Conservation (phyloP, 2,888 invertebrate species). For the Stenodema calcarata region DNA sequence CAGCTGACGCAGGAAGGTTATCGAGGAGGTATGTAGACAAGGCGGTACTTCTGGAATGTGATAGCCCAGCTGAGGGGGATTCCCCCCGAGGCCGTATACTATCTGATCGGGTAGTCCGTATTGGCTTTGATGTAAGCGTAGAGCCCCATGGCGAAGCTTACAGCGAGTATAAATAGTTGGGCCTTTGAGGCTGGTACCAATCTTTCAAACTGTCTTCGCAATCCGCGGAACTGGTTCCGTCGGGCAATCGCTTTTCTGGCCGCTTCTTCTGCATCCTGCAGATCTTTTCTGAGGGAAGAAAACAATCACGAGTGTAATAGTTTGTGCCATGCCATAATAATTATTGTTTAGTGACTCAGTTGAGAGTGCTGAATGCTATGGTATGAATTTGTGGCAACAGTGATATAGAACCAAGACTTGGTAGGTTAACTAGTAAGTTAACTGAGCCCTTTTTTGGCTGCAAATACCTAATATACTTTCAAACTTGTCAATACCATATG, state of each 20-base stretch:
- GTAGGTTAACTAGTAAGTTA: no score
- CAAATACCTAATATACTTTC: no score
- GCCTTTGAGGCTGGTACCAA: slow-evolving; percentile 52
- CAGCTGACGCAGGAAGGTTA: background rate
- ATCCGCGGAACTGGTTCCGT: slow-evolving; percentile 1
- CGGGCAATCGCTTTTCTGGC: slow-evolving; percentile 29
- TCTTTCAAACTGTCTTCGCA: slow-evolving; percentile 45
- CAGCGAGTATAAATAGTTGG: slow-evolving; percentile 55
- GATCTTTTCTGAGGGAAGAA: slow-evolving; percentile 35
- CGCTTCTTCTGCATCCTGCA: slow-evolving; percentile 52
- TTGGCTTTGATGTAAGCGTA: slow-evolving; percentile 55
- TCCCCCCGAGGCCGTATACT: slow-evolving; percentile 48
- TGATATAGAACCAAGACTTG: no score
- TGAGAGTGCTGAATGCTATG: no score
- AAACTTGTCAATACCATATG: no score
- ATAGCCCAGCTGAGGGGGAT: slow-evolving; percentile 52
- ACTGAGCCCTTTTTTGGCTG: no score
- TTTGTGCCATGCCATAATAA: no score
- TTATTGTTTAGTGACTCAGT: no score
- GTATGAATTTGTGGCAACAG: no score
- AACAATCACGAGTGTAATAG: background rate
- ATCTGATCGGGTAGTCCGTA: slow-evolving; percentile 46
- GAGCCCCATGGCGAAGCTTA: slow-evolving; percentile 57
- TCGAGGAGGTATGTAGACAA: slow-evolving; percentile 47
- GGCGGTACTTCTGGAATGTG: slow-evolving; percentile 50